Base-by-base conservation (phyloP, 2,113 vertebrate genomes). In the Rhombomys opimus region DNA sequence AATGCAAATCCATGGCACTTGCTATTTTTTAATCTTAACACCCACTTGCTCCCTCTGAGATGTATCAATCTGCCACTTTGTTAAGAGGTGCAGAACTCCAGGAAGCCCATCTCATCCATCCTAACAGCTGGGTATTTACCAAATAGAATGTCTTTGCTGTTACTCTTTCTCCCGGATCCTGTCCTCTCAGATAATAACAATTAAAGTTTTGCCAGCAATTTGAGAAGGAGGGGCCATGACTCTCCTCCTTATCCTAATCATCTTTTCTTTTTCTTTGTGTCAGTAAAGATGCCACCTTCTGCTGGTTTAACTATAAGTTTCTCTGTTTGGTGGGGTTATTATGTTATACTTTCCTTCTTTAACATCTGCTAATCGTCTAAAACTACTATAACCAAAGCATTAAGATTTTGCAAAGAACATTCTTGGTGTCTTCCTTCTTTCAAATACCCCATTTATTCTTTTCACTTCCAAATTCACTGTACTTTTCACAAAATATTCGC, bases 271-370 rank as follows among this genome's bases (percentile, higher is more conserved):
- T 90, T 18, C 38, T 89, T 97, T 94, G 94, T 93, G 67, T 86
- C 92, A 92, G 67, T 89, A 96, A 96, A 95, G 86, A 94, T 80
- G 35, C 93, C 77, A 96, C 86, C 89, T 87, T 97, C 96, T 97
- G 76, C 91, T 90, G 87, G 32, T 70, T 94, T 87, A 76, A 95
- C 86, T 95, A 94, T 93, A 96, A 97, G 91, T 9, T 57, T 91
- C 67, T 95, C 52, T 87, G 13, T 81, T 91, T 91, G 81, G 38
- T 91, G 88, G 93, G 57, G 41, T 95, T 92, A 89, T 73, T 91
- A 12, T 84, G 63, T 89, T 95, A 84, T 94, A 65, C 73, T 88
- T 82, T 86, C 90, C 30, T 50, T 72, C 78, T 90, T 90, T 77
- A 92, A 77, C 89, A 22, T 94, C 50, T 92, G 70, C 6, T 75